Evolutionary conservation across 2,888 invertebrate species (phyloP).

Genomic region (Plebejus melissa): DNA sequence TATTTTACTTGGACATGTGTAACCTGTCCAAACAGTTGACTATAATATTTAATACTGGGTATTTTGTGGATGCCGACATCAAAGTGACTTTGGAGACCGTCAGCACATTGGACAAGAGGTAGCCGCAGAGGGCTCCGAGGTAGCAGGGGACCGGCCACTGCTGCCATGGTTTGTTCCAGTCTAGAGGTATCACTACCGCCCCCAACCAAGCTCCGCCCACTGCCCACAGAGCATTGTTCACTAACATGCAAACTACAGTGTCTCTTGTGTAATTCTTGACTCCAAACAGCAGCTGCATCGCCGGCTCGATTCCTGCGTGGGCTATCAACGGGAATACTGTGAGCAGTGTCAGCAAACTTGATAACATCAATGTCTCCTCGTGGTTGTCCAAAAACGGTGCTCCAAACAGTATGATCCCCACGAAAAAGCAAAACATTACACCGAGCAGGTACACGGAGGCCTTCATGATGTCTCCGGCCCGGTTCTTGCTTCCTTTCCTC

Average conservation of each 20-base stretch:
- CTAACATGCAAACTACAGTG: conserved; percentile 76
- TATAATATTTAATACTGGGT: conserved; percentile 54
- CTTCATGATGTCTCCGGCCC: conserved; percentile 72
- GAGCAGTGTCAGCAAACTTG: conserved; percentile 79
- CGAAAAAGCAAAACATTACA: conserved; percentile 75
- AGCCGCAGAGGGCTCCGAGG: conserved; percentile 83
- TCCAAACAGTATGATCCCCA: conserved; percentile 82
- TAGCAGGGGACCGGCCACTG: conserved; percentile 87
- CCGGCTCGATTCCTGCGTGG: conserved; percentile 79
- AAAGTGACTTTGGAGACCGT: conserved; percentile 68
- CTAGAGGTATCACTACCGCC: conserved; percentile 90
- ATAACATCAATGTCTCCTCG: conserved; percentile 84
- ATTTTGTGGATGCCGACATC: conserved; percentile 57
- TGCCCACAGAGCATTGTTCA: conserved; percentile 77
- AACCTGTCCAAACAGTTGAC: conserved; percentile 54
- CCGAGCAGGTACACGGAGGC: conserved; percentile 64
- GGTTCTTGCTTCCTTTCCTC: conserved; percentile 61
- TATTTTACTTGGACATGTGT: conserved; percentile 49
- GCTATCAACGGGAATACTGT: conserved; percentile 82
- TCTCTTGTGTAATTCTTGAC: conserved; percentile 70
- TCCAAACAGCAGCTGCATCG: conserved; percentile 76
- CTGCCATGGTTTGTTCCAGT: conserved; percentile 96
- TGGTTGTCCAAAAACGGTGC: conserved; percentile 81
- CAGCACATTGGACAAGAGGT: conserved; percentile 75
- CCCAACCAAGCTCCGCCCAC: conserved; percentile 91